A percentile compares a stretch with the other conserved stretches of the same genome.
These are phyloP conservation scores for Botia almorhae DNA, from an alignment of 2,797 vertebrate species.

Conservation along the genomic window DNA sequence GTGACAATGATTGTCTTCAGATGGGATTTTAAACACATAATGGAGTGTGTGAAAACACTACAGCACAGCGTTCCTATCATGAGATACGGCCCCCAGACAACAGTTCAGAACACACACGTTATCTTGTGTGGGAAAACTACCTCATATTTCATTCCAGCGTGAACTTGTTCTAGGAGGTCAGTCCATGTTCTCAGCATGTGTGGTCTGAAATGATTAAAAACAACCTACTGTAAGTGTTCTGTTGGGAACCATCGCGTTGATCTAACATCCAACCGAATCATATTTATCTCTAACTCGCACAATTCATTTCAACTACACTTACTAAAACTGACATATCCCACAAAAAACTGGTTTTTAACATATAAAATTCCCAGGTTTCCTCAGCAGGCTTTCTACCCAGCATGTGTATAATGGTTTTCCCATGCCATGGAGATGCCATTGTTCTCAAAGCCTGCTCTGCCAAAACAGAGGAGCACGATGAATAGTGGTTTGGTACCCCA, in stretches of 20 bases:
- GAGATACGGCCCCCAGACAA: constrained; percentile 51
- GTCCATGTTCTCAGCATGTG: constrained; percentile 45
- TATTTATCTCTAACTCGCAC: too few relatives aligned
- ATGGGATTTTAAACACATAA: constrained; percentile 30
- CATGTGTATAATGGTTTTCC: constrained; percentile 29
- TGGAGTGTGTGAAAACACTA: constrained; percentile 43
- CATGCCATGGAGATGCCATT: constrained; percentile 50
- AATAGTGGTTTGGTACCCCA: constrained; percentile 49
- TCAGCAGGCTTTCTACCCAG: constrained; percentile 15
- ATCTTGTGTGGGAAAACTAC: constrained; percentile 43
- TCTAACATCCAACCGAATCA: constrained; percentile 24
- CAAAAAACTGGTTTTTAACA: not conserved
- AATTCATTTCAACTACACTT: too few relatives aligned
- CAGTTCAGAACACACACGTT: constrained; percentile 34
- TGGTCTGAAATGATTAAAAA: constrained; percentile 51
- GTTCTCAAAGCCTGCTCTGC: constrained; percentile 52
- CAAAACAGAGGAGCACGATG: constrained; percentile 47
- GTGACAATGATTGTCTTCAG: constrained; percentile 38
- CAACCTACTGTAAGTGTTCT: constrained; percentile 7
- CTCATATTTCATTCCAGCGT: constrained; percentile 44
- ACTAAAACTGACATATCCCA: not conserved
- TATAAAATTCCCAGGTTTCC: constrained; percentile 12
- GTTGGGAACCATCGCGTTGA: constrained; percentile 49
- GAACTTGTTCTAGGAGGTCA: constrained; percentile 41
- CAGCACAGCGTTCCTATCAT: constrained; percentile 19